Percentiles rank a stretch among this genome's conserved stretches.
Evolutionary conservation across 2,888 invertebrate genomes (phyloP).

Genomic region (Julus scandinavius): DNA sequence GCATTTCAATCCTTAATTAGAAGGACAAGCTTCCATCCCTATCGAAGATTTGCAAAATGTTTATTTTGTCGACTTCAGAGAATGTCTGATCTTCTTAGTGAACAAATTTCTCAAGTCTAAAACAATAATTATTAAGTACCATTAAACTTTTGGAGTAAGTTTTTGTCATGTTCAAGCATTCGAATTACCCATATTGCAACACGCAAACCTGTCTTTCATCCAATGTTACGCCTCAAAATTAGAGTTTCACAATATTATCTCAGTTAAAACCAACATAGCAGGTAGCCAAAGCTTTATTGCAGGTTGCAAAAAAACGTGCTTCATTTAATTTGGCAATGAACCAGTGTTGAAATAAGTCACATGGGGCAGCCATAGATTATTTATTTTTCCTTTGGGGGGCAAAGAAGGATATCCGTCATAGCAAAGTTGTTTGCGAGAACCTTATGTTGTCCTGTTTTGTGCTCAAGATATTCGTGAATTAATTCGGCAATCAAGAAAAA

Average conservation of each 20-base stretch:
- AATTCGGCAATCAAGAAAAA: neutral
- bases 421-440: neutral
- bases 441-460: neutral
- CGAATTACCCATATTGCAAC: too few relatives aligned
- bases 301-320: neutral
- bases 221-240: neutral
- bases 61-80: too few relatives aligned
- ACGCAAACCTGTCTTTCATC: neutral
- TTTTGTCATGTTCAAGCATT: too few relatives aligned
- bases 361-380: neutral
- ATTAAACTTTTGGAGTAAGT: too few relatives aligned
- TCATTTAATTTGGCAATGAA: neutral
- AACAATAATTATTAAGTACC: too few relatives aligned
- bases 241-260: neutral
- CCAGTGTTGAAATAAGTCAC: constrained; percentile 12
- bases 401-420: neutral
- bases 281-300: neutral
- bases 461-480: neutral
- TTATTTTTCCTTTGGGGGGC: neutral
- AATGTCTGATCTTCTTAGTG: too few relatives aligned
- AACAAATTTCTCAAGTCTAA: too few relatives aligned
- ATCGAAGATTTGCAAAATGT: too few relatives aligned
- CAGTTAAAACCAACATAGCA: neutral
- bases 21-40: too few relatives aligned
- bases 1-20: too few relatives aligned